Evolutionary conservation across 2,888 invertebrate species (phyloP), one percentile per base, ranked within the genome.

Genomic region (Dysmachus trigonus): DNA sequence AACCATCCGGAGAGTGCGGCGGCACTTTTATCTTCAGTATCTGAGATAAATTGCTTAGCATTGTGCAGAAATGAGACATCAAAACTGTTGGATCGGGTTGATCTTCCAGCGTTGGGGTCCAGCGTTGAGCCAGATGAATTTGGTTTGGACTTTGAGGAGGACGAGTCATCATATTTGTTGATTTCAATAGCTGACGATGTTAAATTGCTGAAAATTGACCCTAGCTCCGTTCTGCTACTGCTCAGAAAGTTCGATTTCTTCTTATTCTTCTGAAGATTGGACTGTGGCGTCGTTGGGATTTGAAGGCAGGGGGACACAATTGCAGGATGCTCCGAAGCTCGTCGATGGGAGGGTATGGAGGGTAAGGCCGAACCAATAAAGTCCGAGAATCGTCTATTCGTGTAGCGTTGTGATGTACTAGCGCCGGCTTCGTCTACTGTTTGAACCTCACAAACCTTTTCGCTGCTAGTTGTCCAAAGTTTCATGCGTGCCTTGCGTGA

Each of bases 151-250:
- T 90, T 90, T 10, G 86, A 71, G 18, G 88, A 87, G n/a, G 93
- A 92, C 0, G 89, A 87, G 22, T 93, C 93, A 85, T 94, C 95
- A 90, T 95, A 95, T 90, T 94, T 93, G 90, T 95, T 95, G 90
- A 96, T 96, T 91, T 97, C 97, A 86, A 95, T 95, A 53, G 96
- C 96, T 18, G 97, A 96, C 1, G 96, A 96, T 7, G 97, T 96
- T 88, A 97, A 94, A 41, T 91, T 90, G 72, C 89, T 91, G 88
- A 97, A 94, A 92, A 97, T 96, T 89, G 95, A 95, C 88, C 95
- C 95, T 82, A 97, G 94, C 90, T 97, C 96, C 38, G 95, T 96
- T 91, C 96, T 96, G 87, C 96, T 95, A 92, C 97, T 79, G n/a
- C 79, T 79, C 96, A 86, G 96, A 94, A 88, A 97, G 95, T 5